These are phyloP conservation scores for Clostera curtula DNA, from an alignment of 2,888 invertebrate species.

Conservation along the genomic window DNA sequence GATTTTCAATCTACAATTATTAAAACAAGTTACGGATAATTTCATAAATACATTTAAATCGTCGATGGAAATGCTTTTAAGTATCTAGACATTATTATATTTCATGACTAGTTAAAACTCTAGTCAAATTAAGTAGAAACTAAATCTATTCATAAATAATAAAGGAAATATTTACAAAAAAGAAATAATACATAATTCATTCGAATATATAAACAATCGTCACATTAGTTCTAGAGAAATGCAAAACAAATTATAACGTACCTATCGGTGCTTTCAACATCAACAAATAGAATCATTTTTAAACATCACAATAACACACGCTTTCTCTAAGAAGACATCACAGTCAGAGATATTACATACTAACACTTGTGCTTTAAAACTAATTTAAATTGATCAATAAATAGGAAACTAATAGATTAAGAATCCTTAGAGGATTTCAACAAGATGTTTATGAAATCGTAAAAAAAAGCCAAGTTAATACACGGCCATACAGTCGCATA, in stretches of 20 bases:
- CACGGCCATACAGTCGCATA: too few species aligned
- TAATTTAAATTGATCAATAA: too few species aligned
- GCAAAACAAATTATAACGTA: slow-evolving; percentile 41
- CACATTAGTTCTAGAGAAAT: slow-evolving; percentile 50
- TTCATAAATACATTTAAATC: slow-evolving; percentile 12
- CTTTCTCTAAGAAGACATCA: slow-evolving; percentile 73
- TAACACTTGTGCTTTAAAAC: slow-evolving; percentile 28
- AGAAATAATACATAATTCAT: slow-evolving; percentile 36
- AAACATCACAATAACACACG: slow-evolving; percentile 59
- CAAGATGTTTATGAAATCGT: too few species aligned
- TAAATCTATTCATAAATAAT: slow-evolving; percentile 58
- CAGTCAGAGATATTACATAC: slow-evolving; percentile 59
- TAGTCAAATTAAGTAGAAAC: slow-evolving; percentile 58
- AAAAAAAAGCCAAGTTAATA: too few species aligned
- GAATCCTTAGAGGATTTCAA: too few species aligned
- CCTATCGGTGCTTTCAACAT: slow-evolving; percentile 24
- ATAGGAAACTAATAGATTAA: too few species aligned
- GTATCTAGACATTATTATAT: slow-evolving; percentile 31
- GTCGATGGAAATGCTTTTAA: slow-evolving; percentile 17
- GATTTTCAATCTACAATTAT: slow-evolving; percentile 10
- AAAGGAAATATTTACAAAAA: slow-evolving; percentile 63
- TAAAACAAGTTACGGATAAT: slow-evolving; percentile 26
- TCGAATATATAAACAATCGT: slow-evolving; percentile 44
- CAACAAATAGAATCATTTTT: slow-evolving; percentile 23
- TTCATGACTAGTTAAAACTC: slow-evolving; percentile 66